Base-by-base conservation (phyloP, 64 coral and sea anemone genomes). In the Pachyseris speciosa region DNA sequence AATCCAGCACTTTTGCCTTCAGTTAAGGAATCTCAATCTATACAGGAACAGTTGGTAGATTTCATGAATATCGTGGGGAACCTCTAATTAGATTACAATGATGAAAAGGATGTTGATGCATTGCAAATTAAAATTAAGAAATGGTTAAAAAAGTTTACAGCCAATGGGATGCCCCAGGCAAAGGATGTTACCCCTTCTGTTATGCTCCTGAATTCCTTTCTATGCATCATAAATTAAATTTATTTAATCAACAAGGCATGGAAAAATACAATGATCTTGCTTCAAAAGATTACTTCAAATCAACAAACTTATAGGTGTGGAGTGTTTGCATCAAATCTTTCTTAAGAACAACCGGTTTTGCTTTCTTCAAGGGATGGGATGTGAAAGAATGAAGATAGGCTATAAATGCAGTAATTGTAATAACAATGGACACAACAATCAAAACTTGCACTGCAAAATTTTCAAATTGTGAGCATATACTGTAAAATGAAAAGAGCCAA, bases 201-300 rank as follows among this genome's bases (percentile, higher is more conserved):
- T 42, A 86, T 29, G 10, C 67, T 65, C 83, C 64, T 33, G 39
- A 86, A 25, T 71, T 86, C 20, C 25, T 86, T 47, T 34, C 22
- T 7, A 12, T 86, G 8, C 20, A 86, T 40, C 6, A 65, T 2
- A 85, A 70, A 24, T 5, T 69, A 10, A 44, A 19, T 15, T 71
- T 29, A 24, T 86, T 32, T 41, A 86, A n/a, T 26, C 83, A 86
- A 27, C 83, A 69, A 30, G 83, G 83, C 3, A 86, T 86, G 83
- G 83, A 86, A 16, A 86, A 86, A 70, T 86, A 48, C 19, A 69
- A 71, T 34, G 83, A 64, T 40, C 43, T 27, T 7, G 64, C 41
- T 9, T 86, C 63, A 2, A 85, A 68, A 68, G 36, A 85, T 19
- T 85, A 85, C 22, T 86, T 86, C n/a, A 70, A 25, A 25, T 69